phyloP scores from a whole-genome alignment of 2,888 invertebrate species.

The Lathronympha strigana region DNA sequence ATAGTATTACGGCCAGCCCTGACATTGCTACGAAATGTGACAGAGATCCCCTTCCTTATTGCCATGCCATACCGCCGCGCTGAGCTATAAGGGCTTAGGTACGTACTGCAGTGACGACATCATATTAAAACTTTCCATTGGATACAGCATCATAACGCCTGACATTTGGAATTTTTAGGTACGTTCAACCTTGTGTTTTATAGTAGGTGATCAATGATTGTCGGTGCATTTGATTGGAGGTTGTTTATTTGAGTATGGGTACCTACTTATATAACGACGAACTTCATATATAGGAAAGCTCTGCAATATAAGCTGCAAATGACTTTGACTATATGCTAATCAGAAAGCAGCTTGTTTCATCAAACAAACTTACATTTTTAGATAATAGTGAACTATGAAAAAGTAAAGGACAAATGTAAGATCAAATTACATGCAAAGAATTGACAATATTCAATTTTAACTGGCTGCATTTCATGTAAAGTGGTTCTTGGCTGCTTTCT shows the following conservation, averaged over 20 bases:
- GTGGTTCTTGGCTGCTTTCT: background rate
- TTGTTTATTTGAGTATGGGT: no score
- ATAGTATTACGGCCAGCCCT: constrained; percentile 19
- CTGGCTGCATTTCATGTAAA: background rate
- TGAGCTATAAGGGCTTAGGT: background rate
- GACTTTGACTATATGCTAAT: no score
- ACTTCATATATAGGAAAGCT: background rate
- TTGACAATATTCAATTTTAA: background rate
- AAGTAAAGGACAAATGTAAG: no score
- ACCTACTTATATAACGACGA: no score
- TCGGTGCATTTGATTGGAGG: background rate
- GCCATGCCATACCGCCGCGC: background rate
- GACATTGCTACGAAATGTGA: constrained; percentile 22
- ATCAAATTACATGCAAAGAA: background rate
- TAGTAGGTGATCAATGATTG: background rate
- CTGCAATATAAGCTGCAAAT: no score
- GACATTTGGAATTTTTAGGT: background rate
- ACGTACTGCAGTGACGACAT: background rate
- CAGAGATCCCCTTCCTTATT: constrained; percentile 21
- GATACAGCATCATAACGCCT: background rate
- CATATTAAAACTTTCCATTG: background rate
- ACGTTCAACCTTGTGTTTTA: background rate
- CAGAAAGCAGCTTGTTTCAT: no score
- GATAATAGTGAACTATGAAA: no score
- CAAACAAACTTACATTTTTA: no score